A percentile compares a stretch with the other conserved stretches of the same genome.
Evolutionary conservation across 1,140 invertebrate genomes (phyloP).

Genomic region (Drosophila sp.): DNA sequence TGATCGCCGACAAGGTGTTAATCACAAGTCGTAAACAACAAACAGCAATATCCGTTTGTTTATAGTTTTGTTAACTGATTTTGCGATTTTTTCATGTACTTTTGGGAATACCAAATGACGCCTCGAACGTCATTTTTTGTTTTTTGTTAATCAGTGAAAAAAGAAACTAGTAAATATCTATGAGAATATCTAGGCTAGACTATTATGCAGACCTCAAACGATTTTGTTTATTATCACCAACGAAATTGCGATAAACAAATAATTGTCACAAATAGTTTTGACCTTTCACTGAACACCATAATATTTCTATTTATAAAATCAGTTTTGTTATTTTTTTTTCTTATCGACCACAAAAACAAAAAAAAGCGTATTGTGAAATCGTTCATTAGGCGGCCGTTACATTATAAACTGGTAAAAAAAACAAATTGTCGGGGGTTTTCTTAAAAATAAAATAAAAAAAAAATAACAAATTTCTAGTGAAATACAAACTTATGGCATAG

Average conservation of each 20-base stretch:
- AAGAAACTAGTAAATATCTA: not conserved
- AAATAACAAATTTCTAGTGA: not conserved
- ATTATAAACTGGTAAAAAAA: not conserved
- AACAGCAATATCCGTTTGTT: conserved; percentile 61
- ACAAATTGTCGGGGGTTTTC: conserved; percentile 3
- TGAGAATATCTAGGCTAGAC: no score
- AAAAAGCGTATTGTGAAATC: conserved; percentile 38
- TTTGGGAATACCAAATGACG: conserved; percentile 30
- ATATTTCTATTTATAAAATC: conserved; percentile 33
- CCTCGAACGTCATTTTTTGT: conserved; percentile 32
- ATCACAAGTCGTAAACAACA: conserved; percentile 65
- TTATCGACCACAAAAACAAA: not conserved
- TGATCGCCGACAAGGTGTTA: conserved; percentile 55
- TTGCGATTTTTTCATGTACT: conserved; percentile 24
- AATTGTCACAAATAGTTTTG: conserved; percentile 54
- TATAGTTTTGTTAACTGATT: conserved; percentile 61
- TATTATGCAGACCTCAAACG: conserved; percentile 5
- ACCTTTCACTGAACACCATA: conserved; percentile 48
- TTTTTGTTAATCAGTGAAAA: conserved; percentile 30
- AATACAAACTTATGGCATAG: not conserved
- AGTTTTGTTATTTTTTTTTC: not conserved
- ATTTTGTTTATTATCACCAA: conserved; percentile 47
- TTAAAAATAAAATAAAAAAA: not conserved
- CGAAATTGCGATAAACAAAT: conserved; percentile 39
- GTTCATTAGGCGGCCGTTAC: not conserved